Evolutionary conservation across 2,113 vertebrate genomes (phyloP), one percentile per base, ranked within the genome.

Genomic region (Tenebrosternarchus preto): DNA sequence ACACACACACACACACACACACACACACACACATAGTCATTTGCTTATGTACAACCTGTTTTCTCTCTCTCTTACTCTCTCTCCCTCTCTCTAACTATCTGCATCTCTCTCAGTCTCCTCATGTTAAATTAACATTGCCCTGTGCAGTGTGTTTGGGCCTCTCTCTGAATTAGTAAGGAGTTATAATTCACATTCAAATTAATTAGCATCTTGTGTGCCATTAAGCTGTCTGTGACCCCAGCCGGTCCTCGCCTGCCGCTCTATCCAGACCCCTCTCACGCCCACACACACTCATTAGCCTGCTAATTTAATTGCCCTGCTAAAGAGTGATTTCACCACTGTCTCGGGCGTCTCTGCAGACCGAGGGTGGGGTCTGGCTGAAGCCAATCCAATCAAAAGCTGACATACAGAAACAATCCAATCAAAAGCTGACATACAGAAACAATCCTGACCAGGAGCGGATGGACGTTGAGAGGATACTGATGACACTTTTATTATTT

Each of bases 141-240:
- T 15, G 9, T 73, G 67, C 75, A 31, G 61, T 75, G 67, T 68
- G 78, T 84, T 78, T 56, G 81, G 80, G 73, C 63, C 79, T 71
- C 39, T 80, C 75, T 84, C 83, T 90, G 70, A 39, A 82, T 91
- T 88, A 84, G 82, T 36, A 71, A 57, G 33, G 69, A 83, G 81
- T 86, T 87, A 81, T 86, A 85, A 85, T 82, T 89, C 84, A 57
- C 69, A 89, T 88, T 86, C 85, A 88, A 87, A 87, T 85, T 78
- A 85, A 88, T 88, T 85, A 88, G 77, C 29, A 70, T 15, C 61
- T 25, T 83, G 67, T 80, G 76, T 61, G 61, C 53, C 31, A 29
- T 82, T 78, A 56, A 73, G 80, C 78, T 85, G 71, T 76, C 74
- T 50, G 68, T 81, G 86, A 84, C 68, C 84, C 9, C 8, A 80